Base-by-base conservation (phyloP, 2,113 vertebrate species). In the Gobiocypris rarus region DNA sequence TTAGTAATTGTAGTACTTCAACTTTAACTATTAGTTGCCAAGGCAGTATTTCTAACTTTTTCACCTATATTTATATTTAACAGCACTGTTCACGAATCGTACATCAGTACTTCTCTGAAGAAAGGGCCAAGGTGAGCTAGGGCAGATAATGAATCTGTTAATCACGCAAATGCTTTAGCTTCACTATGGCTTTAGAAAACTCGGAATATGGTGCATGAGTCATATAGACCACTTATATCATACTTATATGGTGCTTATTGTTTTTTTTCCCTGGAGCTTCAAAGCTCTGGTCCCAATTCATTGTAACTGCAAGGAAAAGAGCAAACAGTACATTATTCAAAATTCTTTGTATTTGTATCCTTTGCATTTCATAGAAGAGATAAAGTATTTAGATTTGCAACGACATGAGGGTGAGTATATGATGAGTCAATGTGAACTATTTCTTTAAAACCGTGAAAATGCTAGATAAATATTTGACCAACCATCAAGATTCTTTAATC, bases 401-500 rank as follows among this genome's bases (percentile, higher is more conserved):
- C 11, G 58, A 59, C 58, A 59, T 11, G 22, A 59, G 1, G 58
- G 9, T 24, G 9, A 59, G 56, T n/a, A 24, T n/a, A 58, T 24
- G 19, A 70, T 10, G 34, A n/a, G 28, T n/a, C 17, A 69, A 22
- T 10, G 65, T 67, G 15, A 67, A 38, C 31, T 70, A 41, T 43
- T 71, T n/a, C 9, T 8, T n/a, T 54, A 54, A 76, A 58, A 58
- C 9, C 26, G 9, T 13, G 9, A 58, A 76, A 38, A 45, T 45
- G 56, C 38, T n/a, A 58, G 17, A 71, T 45, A 52, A 52, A 50
- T 19, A 78, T 78, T 78, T 61, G 56, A 61, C 34, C 56, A 65
- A 19, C 43, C 45, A 48, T 43, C 15, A 48, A 65, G 19, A 76
- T 38, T n/a, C 24, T 5, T 74, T 74, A 14, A 41, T 9, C 65